Evolutionary conservation across 2,888 invertebrate genomes (phyloP).

Genomic region (Busseola fusca): DNA sequence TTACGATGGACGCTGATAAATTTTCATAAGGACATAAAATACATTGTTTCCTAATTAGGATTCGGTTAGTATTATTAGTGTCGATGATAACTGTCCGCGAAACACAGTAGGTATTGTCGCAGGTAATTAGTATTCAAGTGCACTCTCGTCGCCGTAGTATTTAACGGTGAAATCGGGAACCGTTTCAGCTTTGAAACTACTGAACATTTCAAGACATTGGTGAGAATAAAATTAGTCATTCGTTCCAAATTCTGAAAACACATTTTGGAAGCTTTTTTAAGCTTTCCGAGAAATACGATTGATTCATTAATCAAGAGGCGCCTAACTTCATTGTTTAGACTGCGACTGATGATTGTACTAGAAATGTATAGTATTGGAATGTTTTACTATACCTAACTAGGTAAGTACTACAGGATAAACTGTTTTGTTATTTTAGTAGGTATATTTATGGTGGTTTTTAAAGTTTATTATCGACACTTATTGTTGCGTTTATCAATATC

Average conservation of each 20-base stretch:
- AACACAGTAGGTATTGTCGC: slow-evolving; percentile 46
- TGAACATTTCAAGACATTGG: slow-evolving; percentile 25
- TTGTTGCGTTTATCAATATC: no score
- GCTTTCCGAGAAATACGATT: slow-evolving; percentile 62
- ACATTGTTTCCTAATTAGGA: slow-evolving; percentile 61
- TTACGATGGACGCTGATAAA: slow-evolving; percentile 37
- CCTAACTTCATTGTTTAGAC: slow-evolving; percentile 40
- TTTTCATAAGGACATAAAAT: slow-evolving; percentile 48
- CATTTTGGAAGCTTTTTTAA: slow-evolving; percentile 54
- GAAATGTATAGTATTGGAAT: slow-evolving; percentile 5
- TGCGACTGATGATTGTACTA: slow-evolving; percentile 41
- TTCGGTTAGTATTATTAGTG: slow-evolving; percentile 51
- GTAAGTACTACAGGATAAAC: slow-evolving; percentile 25
- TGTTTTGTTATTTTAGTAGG: neutral
- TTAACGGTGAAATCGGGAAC: slow-evolving; percentile 45
- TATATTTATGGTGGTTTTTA: neutral
- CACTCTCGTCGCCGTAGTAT: slow-evolving; percentile 37
- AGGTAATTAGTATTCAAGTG: slow-evolving; percentile 52
- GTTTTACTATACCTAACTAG: neutral
- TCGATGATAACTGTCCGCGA: slow-evolving; percentile 59
- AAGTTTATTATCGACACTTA: neutral
- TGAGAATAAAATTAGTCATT: slow-evolving; percentile 65
- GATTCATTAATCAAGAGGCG: slow-evolving; percentile 62
- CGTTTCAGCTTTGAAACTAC: slow-evolving; percentile 17
- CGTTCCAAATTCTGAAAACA: slow-evolving; percentile 62